phyloP scores from a whole-genome alignment of 2,888 invertebrate genomes.

The Chrysomela aeneicollis region DNA sequence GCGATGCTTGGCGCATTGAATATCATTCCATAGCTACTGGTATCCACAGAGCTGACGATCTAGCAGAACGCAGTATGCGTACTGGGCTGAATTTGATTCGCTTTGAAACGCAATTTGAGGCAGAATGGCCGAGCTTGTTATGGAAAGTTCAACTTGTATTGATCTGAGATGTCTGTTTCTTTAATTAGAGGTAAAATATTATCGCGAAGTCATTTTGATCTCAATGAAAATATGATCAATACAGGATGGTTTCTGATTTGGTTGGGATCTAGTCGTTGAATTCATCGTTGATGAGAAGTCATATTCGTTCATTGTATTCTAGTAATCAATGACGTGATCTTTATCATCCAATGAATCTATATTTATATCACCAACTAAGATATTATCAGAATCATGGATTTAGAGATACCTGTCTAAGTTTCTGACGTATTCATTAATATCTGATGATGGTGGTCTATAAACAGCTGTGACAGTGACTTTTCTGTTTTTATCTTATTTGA shows the following conservation, averaged over 20 bases:
- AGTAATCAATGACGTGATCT: neutral
- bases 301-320: neutral
- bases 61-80: no score
- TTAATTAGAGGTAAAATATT: neutral
- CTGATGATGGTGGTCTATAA: neutral
- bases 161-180: neutral
- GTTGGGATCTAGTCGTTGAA: neutral
- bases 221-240: no score
- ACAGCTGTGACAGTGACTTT: neutral
- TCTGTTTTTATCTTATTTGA: neutral
- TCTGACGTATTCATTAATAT: neutral
- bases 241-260: no score
- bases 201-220: neutral
- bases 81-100: no score
- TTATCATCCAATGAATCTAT: neutral
- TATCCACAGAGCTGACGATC: no score
- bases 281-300: neutral
- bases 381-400: neutral
- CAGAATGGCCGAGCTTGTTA: no score
- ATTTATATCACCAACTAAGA: neutral
- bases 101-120: no score
- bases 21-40: no score
- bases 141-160: no score
- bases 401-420: neutral
- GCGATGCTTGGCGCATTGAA: no score